Percentiles rank a stretch among this genome's conserved stretches.
phyloP scores from a whole-genome alignment of 2,888 invertebrate genomes.

The Synanthedon myopaeformis region DNA sequence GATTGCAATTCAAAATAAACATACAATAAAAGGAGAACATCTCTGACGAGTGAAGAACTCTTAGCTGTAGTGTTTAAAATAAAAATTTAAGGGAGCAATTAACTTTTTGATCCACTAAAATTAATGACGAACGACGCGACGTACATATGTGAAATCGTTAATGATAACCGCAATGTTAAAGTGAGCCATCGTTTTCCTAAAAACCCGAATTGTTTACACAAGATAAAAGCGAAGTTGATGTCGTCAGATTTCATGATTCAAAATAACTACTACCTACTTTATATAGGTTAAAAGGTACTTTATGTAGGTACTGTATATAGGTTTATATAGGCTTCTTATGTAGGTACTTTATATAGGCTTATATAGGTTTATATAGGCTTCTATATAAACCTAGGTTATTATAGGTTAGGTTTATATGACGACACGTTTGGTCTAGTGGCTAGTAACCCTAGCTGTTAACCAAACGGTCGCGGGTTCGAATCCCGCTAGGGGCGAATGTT shows the following conservation, averaged over 20 bases:
- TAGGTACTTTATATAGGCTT: no score
- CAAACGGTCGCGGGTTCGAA: no score
- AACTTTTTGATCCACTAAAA: conserved; percentile 54
- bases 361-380: no score
- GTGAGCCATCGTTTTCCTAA: conserved; percentile 26
- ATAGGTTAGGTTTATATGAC: no score
- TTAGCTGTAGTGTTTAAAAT: conserved; percentile 56
- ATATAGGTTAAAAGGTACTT: no score
- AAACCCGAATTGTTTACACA: conserved; percentile 8
- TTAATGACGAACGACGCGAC: conserved; percentile 40
- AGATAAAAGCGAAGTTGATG: not conserved
- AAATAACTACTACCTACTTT: not conserved
- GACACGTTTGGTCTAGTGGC: no score
- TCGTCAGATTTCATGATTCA: not conserved
- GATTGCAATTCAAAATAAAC: conserved; percentile 38
- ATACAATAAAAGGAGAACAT: conserved; percentile 13
- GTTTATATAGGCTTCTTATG: no score
- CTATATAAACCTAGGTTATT: no score
- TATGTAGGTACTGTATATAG: no score
- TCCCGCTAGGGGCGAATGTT: no score
- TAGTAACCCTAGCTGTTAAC: no score
- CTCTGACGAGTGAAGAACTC: conserved; percentile 18
- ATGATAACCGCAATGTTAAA: conserved; percentile 42
- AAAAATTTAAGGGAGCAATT: conserved; percentile 59
- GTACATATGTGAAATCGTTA: conserved; percentile 44